Evolutionary conservation across 2,113 vertebrate species (phyloP).

Genomic region (Myxocyprinus asiaticus): DNA sequence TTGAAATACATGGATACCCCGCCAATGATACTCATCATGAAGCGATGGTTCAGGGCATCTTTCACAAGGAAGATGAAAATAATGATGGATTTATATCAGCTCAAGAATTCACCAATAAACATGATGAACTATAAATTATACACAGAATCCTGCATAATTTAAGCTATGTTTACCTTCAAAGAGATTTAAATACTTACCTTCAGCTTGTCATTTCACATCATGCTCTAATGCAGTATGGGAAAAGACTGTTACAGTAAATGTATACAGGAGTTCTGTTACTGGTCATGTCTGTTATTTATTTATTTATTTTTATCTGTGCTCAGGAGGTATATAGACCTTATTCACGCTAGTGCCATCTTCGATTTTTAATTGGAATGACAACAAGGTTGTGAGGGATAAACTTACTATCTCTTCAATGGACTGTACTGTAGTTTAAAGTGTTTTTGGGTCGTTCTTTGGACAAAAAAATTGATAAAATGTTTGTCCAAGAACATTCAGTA

Average conservation of each 20-base stretch:
- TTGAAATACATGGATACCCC: slow-evolving; percentile 87
- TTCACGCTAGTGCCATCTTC: too few relatives aligned
- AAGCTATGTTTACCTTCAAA: not conserved
- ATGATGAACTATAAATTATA: slow-evolving; percentile 85
- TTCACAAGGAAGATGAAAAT: slow-evolving; percentile 93
- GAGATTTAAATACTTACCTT: not conserved
- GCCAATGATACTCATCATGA: slow-evolving; percentile 94
- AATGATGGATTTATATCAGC: slow-evolving; percentile 93
- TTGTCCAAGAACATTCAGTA: too few relatives aligned
- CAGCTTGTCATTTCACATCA: too few relatives aligned
- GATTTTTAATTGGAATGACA: too few relatives aligned
- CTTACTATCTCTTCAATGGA: too few relatives aligned
- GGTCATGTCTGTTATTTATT: slow-evolving; percentile 1
- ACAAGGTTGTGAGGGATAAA: too few relatives aligned
- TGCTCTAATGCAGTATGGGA: slow-evolving; percentile 8
- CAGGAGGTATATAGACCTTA: not conserved
- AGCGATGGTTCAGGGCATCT: slow-evolving; percentile 89
- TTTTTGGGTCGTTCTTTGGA: too few relatives aligned
- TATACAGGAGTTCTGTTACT: not conserved
- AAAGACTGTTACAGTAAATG: not conserved
- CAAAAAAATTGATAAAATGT: too few relatives aligned
- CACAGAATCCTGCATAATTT: not conserved
- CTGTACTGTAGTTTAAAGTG: too few relatives aligned
- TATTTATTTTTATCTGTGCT: not conserved
- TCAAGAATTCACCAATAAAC: slow-evolving; percentile 93